Base-by-base conservation (phyloP, 1,140 invertebrate species). In the Microvelia longipes region DNA sequence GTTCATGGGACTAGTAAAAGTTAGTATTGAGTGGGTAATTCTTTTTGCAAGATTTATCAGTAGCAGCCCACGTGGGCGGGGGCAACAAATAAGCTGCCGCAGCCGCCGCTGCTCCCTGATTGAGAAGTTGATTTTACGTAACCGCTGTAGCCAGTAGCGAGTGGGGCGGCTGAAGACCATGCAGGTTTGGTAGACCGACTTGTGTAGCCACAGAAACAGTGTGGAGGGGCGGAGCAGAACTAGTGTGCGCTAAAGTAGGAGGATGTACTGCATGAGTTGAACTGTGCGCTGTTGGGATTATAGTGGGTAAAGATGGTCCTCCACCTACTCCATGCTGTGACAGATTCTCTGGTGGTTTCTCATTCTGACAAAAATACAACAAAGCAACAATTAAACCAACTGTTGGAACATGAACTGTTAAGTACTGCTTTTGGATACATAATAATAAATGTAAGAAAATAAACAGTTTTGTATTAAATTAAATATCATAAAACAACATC, bases 161-260 rank as follows among this genome's bases (percentile, higher is more conserved):
- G 14, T 73, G 74, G 25, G 76, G 76, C 65, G 74, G 70, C 35
- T 74, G 73, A 19, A 77, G 73, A 72, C 75, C 74, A 28, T 73
- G 71, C 50, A 77, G 70, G 50, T 74, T 70, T n/a, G 76, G 76
- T 25, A 75, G 66, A 24, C 76, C 75, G 35, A 75, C 76, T 70
- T 77, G 76, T 26, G 76, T 77, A 24, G 73, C 76, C 5, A 77
- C 76, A 68, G 73, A 75, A 25, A 77, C 76, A 50, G 74, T 75
- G 60, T 76, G 75, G 13, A 69, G 27, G 30, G 68, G 29, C 13
- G 62, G 72, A 24, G 35, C 5, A 11, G 5, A 5, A 11, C 5
- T 50, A n/a, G n/a, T n/a, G n/a, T 69, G 70, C 25, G 71, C 70
- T 15, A 69, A 27, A 1, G 70, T 64, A 5, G 74, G 72, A 27